A percentile compares a stretch with the other conserved stretches of the same genome.
These are phyloP conservation scores for Oenanthe oenanthe DNA, from an alignment of 2,113 vertebrate genomes.

Conservation along the genomic window DNA sequence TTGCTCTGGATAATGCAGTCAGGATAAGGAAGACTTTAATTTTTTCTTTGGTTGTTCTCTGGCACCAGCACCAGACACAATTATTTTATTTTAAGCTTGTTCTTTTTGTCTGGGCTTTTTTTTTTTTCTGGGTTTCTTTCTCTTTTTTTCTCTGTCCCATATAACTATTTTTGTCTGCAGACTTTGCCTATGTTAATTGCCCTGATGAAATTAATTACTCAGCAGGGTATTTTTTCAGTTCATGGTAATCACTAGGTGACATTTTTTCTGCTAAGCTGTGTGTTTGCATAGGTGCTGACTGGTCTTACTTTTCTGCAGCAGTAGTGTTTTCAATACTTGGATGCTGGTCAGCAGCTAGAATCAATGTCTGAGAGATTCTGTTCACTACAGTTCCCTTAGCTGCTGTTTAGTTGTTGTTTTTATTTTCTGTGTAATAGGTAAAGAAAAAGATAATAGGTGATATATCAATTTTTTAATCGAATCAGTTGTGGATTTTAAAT, in stretches of 20 bases:
- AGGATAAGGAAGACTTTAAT: background rate
- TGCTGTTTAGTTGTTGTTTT: background rate
- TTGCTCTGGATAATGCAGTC: background rate
- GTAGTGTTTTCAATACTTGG: conserved; percentile 5
- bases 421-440: conserved; percentile 8
- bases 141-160: background rate
- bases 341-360: conserved; percentile 12
- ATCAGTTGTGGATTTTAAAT: background rate
- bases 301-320: conserved; percentile 7
- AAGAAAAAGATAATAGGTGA: background rate
- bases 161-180: background rate
- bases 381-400: conserved; percentile 10
- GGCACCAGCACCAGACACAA: background rate
- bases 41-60: background rate
- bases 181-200: conserved; percentile 19
- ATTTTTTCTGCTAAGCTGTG: conserved; percentile 21
- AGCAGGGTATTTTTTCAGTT: conserved; percentile 3
- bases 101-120: background rate
- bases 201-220: conserved; percentile 14
- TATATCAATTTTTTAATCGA: background rate
- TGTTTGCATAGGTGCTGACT: conserved; percentile 47
- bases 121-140: background rate
- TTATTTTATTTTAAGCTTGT: background rate
- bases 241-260: background rate
- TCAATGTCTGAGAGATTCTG: background rate